Evolutionary conservation across 2,797 vertebrate species (phyloP).

Genomic region (Galaxias olidus): DNA sequence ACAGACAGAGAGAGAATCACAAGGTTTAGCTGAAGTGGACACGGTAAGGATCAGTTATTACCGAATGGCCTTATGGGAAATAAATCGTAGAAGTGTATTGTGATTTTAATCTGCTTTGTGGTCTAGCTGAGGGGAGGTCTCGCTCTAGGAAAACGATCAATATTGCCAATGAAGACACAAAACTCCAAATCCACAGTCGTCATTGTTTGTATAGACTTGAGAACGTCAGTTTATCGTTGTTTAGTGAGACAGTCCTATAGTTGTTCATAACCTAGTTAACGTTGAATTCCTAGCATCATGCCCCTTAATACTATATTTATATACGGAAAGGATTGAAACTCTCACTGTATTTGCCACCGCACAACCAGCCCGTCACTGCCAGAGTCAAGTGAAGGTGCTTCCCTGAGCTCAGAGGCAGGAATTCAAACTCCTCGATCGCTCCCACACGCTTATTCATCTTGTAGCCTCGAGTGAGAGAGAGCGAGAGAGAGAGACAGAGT

Average conservation of each 20-base stretch:
- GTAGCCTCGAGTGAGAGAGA: constrained; percentile 78
- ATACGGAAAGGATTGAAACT: background rate
- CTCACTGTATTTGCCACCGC: constrained; percentile 92
- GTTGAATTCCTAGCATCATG: too few relatives aligned
- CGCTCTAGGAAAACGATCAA: too few relatives aligned
- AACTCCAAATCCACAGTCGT: too few relatives aligned
- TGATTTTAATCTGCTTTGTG: too few relatives aligned
- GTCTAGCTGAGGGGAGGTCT: too few relatives aligned
- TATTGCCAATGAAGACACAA: too few relatives aligned
- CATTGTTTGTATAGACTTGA: too few relatives aligned
- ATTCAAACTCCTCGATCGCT: constrained; percentile 95
- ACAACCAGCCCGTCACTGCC: constrained; percentile 94
- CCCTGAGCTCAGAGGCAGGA: constrained; percentile 87
- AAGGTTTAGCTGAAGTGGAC: constrained; percentile 22
- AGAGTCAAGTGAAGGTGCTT: constrained; percentile 91
- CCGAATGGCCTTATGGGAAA: too few relatives aligned
- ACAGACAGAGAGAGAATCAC: constrained; percentile 10
- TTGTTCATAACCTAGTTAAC: too few relatives aligned
- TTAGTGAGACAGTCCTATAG: too few relatives aligned
- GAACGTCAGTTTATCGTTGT: too few relatives aligned
- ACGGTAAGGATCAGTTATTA: background rate
- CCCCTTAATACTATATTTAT: background rate
- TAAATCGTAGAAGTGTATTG: too few relatives aligned
- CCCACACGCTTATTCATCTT: constrained; percentile 99
- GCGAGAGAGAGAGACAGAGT: background rate